Evolutionary conservation across 1,140 invertebrate species (phyloP).

Genomic region (Liolophura sinensis): DNA sequence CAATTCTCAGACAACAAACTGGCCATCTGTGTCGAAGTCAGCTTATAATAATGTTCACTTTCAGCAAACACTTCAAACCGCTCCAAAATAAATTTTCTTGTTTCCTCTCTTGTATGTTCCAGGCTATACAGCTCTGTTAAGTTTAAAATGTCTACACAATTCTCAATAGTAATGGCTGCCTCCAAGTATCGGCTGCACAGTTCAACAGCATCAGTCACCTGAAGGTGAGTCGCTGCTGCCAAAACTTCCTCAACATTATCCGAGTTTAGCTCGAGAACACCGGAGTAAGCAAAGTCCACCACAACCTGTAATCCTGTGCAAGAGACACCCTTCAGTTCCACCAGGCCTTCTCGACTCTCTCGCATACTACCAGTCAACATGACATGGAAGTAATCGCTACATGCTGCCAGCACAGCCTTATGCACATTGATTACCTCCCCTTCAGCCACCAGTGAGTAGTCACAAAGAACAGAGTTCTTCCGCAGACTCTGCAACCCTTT

Average conservation of each 20-base stretch:
- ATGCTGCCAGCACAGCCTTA: constrained; percentile 52
- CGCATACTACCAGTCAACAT: constrained; percentile 59
- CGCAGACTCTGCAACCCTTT: constrained; percentile 43
- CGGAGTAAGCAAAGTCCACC: constrained; percentile 49
- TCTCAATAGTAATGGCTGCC: constrained; percentile 44
- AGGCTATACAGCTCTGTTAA: constrained; percentile 53
- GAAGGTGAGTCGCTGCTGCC: constrained; percentile 53
- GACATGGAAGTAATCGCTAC: constrained; percentile 67
- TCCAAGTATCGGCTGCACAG: constrained; percentile 54
- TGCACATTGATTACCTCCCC: constrained; percentile 42
- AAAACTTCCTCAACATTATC: constrained; percentile 56
- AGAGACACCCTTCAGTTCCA: constrained; percentile 50
- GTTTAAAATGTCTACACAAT: constrained; percentile 56
- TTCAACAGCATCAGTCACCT: constrained; percentile 53
- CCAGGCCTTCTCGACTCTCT: constrained; percentile 45
- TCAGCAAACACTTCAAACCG: constrained; percentile 52
- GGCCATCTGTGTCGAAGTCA: constrained; percentile 44
- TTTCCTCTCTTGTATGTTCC: constrained; percentile 22
- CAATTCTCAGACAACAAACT: constrained; percentile 43
- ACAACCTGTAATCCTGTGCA: constrained; percentile 45
- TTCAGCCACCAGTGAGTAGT: constrained; percentile 44
- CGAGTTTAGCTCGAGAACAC: constrained; percentile 43
- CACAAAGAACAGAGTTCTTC: constrained; percentile 39
- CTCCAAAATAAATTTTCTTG: constrained; percentile 44
- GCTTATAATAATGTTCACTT: constrained; percentile 46